These are phyloP conservation scores for Thera obeliscata DNA, from an alignment of 2,888 invertebrate species.

Conservation along the genomic window DNA sequence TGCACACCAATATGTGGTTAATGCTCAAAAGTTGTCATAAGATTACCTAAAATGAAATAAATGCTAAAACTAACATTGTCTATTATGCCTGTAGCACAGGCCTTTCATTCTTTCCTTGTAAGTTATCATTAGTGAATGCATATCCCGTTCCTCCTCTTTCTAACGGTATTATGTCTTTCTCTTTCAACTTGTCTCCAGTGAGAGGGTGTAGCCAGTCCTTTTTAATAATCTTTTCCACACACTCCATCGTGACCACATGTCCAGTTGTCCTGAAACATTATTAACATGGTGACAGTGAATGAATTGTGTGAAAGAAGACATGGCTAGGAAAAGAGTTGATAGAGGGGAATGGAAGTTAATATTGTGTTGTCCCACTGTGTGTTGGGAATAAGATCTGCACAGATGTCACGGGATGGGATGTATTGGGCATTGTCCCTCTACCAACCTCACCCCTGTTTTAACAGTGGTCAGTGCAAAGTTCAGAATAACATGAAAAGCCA, in stretches of 20 bases:
- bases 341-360: too few species aligned
- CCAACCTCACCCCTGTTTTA: too few species aligned
- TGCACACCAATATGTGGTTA: background rate
- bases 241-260: slow-evolving; percentile 97
- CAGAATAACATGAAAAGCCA: too few species aligned
- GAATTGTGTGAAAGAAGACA: too few species aligned
- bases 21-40: too few species aligned
- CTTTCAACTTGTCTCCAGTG: slow-evolving; percentile 91
- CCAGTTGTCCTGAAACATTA: slow-evolving; percentile 87
- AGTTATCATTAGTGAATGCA: slow-evolving; percentile 91
- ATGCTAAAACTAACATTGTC: slow-evolving; percentile 17
- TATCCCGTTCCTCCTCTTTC: slow-evolving; percentile 99
- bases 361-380: too few species aligned
- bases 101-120: slow-evolving; percentile 92
- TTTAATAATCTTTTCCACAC: slow-evolving; percentile 97
- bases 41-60: background rate
- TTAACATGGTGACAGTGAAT: background rate
- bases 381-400: too few species aligned
- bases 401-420: too few species aligned
- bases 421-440: too few species aligned
- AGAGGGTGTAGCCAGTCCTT: slow-evolving; percentile 98
- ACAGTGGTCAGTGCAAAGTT: too few species aligned
- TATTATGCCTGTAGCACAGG: slow-evolving; percentile 92
- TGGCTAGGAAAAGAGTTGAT: too few species aligned
- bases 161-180: slow-evolving; percentile 96